Evolutionary conservation across 2,888 invertebrate genomes (phyloP).

Genomic region (Salticus scenicus): DNA sequence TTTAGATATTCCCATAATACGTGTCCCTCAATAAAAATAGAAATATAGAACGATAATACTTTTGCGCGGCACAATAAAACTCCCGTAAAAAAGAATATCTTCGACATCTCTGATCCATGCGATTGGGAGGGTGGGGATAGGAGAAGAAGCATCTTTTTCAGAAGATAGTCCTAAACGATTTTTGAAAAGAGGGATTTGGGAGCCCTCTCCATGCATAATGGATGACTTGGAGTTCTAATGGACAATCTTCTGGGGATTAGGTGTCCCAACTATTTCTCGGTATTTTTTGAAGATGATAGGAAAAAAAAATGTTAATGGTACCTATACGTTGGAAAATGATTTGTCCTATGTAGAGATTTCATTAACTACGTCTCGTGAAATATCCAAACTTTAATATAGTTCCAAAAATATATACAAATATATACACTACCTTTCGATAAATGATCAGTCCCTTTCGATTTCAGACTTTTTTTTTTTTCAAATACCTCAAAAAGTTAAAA

Average conservation of each 20-base stretch:
- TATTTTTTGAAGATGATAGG: too few species aligned
- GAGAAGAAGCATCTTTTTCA: background rate
- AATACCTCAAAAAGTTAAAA: too few species aligned
- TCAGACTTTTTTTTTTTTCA: too few species aligned
- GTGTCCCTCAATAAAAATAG: background rate
- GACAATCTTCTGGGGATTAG: background rate
- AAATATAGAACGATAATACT: background rate
- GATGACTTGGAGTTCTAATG: background rate
- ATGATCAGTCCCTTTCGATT: too few species aligned
- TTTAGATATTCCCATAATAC: background rate
- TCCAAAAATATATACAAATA: too few species aligned
- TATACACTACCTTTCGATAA: too few species aligned
- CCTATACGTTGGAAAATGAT: too few species aligned
- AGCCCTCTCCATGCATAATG: background rate
- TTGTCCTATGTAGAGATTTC: too few species aligned
- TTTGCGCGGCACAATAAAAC: background rate
- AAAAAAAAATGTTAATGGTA: too few species aligned
- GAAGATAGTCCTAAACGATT: background rate
- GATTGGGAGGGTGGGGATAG: background rate
- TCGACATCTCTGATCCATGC: background rate
- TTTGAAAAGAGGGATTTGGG: slow-evolving; percentile 1
- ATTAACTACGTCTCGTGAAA: too few species aligned
- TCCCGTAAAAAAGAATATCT: slow-evolving; percentile 5
- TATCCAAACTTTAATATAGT: too few species aligned
- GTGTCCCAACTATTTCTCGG: background rate